phyloP scores from a whole-genome alignment of 1,140 invertebrate genomes.

The Platorchestia sp. region DNA sequence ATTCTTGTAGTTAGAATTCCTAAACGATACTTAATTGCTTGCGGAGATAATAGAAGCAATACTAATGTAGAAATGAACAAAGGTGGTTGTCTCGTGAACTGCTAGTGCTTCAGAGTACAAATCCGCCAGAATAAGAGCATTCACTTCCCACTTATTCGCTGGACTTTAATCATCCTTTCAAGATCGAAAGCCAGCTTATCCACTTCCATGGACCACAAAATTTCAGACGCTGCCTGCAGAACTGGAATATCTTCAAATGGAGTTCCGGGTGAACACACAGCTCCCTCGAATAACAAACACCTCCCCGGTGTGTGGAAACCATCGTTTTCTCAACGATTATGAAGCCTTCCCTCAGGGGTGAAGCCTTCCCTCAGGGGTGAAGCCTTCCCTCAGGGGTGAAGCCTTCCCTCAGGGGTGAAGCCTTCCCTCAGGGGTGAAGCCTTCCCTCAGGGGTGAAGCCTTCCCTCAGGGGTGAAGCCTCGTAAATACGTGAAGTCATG shows the following conservation, averaged over 20 bases:
- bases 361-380: not conserved
- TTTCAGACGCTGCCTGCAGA: not conserved
- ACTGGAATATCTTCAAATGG: not conserved
- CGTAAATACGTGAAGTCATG: not conserved
- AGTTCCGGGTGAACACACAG: not conserved
- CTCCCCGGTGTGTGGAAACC: not conserved
- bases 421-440: not conserved
- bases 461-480: not conserved
- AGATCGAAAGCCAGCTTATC: not conserved
- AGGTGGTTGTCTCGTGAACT: not conserved
- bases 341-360: not conserved
- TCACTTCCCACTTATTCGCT: not conserved
- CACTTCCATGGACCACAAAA: not conserved
- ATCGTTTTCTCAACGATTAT: not conserved
- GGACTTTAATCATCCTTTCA: not conserved
- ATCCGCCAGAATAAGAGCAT: not conserved
- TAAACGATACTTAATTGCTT: too few species aligned
- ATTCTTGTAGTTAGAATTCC: too few species aligned
- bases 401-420: too few species aligned
- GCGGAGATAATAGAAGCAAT: too few species aligned
- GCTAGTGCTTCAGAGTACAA: too few species aligned
- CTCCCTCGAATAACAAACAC: not conserved
- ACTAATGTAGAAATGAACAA: too few species aligned
- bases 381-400: not conserved
- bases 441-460: too few species aligned